Evolutionary conservation across 2,113 vertebrate species (phyloP).

Genomic region (Columba livia): DNA sequence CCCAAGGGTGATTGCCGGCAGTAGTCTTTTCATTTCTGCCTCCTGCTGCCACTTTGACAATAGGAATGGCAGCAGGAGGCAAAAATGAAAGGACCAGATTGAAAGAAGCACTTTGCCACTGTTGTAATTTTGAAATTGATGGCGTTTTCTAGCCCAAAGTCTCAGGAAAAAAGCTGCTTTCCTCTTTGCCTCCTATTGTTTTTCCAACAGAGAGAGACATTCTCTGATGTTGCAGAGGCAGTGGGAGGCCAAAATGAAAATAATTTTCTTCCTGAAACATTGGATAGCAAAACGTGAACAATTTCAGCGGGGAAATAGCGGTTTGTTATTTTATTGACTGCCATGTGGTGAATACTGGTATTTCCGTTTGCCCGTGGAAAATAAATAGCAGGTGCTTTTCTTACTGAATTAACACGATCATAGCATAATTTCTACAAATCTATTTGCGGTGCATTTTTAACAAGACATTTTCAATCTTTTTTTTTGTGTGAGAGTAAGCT

Average conservation of each 20-base stretch:
- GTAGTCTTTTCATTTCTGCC: constrained; percentile 52
- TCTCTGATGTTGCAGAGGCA: constrained; percentile 51
- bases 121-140: constrained; percentile 71
- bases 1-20: constrained; percentile 43
- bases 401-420: background rate
- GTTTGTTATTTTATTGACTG: background rate
- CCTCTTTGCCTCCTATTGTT: constrained; percentile 64
- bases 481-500: accelerated
- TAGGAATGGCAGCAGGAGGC: constrained; percentile 56
- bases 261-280: constrained; percentile 59
- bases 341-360: background rate
- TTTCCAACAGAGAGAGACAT: constrained; percentile 51
- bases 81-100: constrained; percentile 64
- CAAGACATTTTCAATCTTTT: background rate
- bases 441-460: background rate
- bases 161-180: constrained; percentile 61
- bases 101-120: constrained; percentile 62
- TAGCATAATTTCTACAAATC: background rate
- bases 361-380: background rate
- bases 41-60: constrained; percentile 59
- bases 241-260: constrained; percentile 56
- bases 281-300: constrained; percentile 57
- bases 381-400: constrained; percentile 18
- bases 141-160: constrained; percentile 65
- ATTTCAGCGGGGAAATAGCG: constrained; percentile 15